Base-by-base conservation (phyloP, 2,888 invertebrate genomes). In the Venusia cambrica region DNA sequence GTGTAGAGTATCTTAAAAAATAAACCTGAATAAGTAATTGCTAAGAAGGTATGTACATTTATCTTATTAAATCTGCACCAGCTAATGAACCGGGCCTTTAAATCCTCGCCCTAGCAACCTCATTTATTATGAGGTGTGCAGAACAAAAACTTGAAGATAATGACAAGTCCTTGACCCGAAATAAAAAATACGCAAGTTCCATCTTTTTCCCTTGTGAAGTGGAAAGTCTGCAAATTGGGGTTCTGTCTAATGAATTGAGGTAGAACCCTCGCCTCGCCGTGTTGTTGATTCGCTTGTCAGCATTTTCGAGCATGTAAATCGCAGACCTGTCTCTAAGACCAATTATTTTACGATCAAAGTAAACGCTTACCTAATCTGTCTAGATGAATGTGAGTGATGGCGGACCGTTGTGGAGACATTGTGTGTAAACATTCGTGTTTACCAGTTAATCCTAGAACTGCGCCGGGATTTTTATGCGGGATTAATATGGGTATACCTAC, bases 231-330 rank as follows among this genome's bases (percentile, higher is more conserved):
- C 56, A 66, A 73, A 73, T 69, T 70, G 67, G 69, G 66, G 63
- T 56, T 53, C 62, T 61, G 65, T 62, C 62, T 71, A 73, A 73
- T 72, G 73, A 69, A 58, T 62, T 64, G 67, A 63, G 59, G 68
- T 53, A 57, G 59, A 45, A 47, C 50, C 50, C 51, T 62, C 40
- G 45, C 54, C 48, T 52, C 44, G 44, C 29, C 45, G 51, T 60
- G 59, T 53, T 67, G 56, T 63, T 62, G 54, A 65, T 62, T 59
- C 48, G 54, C 57, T 53, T 57, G 66, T 62, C 65, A 61, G 58
- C 63, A 58, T 54, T 60, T 61, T 53, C 48, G 34, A 54, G 44
- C 54, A 48, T 54, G 54, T 52, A 61, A 59, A 62, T 57, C 52
- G 48, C 49, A 53, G 49, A 46, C 28, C 15, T 31, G 36, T 38